A percentile compares a stretch with the other conserved stretches of the same genome.
Conservation (phyloP, 2,888 invertebrate species). For the Julus scandinavius region DNA sequence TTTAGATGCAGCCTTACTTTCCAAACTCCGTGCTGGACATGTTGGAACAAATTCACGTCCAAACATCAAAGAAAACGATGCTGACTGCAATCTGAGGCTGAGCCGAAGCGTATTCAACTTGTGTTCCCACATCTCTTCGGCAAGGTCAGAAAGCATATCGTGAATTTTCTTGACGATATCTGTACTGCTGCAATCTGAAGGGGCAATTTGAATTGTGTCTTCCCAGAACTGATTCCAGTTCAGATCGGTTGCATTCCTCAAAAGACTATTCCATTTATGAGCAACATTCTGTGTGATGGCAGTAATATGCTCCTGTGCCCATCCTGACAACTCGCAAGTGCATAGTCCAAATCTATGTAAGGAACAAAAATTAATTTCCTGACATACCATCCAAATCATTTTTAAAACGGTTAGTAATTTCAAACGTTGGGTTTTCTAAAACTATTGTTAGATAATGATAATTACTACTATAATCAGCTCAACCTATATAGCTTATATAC, state of each 20-base stretch:
- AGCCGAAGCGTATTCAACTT: not conserved
- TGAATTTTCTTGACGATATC: not conserved
- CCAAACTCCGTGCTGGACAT: not conserved
- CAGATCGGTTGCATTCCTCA: not conserved
- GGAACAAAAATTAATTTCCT: not conserved
- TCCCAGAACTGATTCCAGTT: not conserved
- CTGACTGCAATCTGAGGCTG: not conserved
- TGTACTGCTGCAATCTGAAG: not conserved
- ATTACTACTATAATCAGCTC: no score
- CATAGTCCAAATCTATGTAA: not conserved
- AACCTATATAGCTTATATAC: no score
- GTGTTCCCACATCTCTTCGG: not conserved
- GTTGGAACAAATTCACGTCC: not conserved
- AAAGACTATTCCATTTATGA: not conserved
- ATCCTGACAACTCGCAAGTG: not conserved
- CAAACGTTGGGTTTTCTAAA: not conserved
- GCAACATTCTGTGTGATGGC: not conserved
- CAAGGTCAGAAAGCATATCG: not conserved
- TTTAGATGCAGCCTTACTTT: not conserved
- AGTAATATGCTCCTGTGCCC: not conserved
- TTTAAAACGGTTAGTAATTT: no score
- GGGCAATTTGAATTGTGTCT: not conserved
- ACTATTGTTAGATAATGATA: not conserved
- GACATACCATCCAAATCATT: not conserved
- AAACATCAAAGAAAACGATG: not conserved